These are phyloP conservation scores for Limnephilus lunatus DNA, from an alignment of 2,888 invertebrate genomes.

Conservation along the genomic window DNA sequence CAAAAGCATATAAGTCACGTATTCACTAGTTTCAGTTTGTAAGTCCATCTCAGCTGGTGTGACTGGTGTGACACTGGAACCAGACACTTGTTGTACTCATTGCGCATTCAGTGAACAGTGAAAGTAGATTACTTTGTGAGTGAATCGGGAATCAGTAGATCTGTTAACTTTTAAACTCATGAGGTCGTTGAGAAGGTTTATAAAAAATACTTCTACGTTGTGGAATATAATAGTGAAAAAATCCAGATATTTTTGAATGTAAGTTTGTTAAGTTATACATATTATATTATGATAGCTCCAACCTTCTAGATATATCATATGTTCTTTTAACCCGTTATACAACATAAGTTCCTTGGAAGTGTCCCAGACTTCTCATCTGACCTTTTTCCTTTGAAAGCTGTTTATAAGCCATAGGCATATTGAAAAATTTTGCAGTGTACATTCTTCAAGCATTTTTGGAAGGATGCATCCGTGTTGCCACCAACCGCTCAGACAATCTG, in stretches of 20 bases:
- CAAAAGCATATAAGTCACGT: background rate
- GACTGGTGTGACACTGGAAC: background rate
- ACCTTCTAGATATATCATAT: background rate
- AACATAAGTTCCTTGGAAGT: too few species aligned
- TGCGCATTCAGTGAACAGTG: background rate
- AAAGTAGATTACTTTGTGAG: background rate
- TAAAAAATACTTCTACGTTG: background rate
- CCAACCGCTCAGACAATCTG: too few species aligned
- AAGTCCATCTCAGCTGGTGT: background rate
- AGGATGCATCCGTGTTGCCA: too few species aligned
- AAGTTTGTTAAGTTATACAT: constrained; percentile 24
- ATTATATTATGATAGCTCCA: background rate
- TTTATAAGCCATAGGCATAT: too few species aligned
- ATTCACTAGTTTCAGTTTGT: background rate
- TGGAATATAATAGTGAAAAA: constrained; percentile 21
- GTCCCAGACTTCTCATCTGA: too few species aligned
- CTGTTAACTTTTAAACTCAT: background rate
- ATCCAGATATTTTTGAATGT: constrained; percentile 54
- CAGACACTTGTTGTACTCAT: background rate
- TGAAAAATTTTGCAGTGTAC: too few species aligned
- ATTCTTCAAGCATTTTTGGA: too few species aligned
- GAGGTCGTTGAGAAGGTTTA: background rate
- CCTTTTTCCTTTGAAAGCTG: too few species aligned
- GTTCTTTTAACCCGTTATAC: background rate
- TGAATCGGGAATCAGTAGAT: background rate